Evolutionary conservation across 2,113 vertebrate genomes (phyloP), one percentile per base, ranked within the genome.

Genomic region (Hippopotamus amphibius): DNA sequence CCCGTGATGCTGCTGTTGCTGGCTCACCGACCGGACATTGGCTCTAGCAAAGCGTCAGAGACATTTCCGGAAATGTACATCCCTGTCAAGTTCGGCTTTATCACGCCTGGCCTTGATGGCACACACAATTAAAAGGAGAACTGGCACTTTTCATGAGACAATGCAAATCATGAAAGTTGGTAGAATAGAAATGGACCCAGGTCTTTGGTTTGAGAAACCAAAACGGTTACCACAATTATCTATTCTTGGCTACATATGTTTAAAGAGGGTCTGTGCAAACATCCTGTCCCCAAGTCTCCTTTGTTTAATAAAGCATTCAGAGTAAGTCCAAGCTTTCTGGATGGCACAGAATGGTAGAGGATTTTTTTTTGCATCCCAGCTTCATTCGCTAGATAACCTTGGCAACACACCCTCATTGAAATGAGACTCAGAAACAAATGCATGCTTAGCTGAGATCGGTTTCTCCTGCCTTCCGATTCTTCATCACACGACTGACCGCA

Each of bases 221-320:
- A 89, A 66, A 86, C 30, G 1, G 3, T 61, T 69, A 5, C 33
- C 41, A 85, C 21, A 3, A 0, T 88, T 81, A 68, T 66, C 24
- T 74, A 0, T 41, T 68, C 26, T 46, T 88, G 48, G 13, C 17
- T 77, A 41, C 24, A 3, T 28, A 6, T 71, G 55, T 48, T 43
- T 57, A 80, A 71, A 21, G 24, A 81, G 48, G 66, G 13, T 14
- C 16, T 68, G 5, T 86, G 79, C 26, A 65, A 69, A 61, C n/a
- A 71, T 46, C 46, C 63, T 65, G 48, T 55, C 11, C 24, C 15
- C 4, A 26, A 57, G 19, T 68, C 33, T 66, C 50, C 66, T 91
- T 77, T 74, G 66, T 93, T 76, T 96, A 72, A 63, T 53, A 55
- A 90, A 81, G 12, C 46, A 33, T 50, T 87, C 79, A 61, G 19